These are phyloP conservation scores for Cryptophagus acutangulus DNA, from an alignment of 2,888 invertebrate species.

Conservation along the genomic window DNA sequence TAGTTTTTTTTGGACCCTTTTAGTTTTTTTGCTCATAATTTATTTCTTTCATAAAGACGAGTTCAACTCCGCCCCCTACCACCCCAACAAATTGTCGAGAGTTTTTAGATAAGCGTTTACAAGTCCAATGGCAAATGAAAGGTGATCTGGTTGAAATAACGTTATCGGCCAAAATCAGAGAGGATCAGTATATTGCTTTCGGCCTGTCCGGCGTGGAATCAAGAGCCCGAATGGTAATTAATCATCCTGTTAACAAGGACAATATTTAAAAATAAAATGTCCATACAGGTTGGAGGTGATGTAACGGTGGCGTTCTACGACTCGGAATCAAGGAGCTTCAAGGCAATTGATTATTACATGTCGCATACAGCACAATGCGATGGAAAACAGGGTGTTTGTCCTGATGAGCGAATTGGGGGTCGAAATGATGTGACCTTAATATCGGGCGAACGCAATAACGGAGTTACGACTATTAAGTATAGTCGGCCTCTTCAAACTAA, in stretches of 20 bases:
- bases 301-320: slow-evolving; percentile 78
- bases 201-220: slow-evolving; percentile 77
- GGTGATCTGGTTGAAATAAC: slow-evolving; percentile 73
- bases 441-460: slow-evolving; percentile 70
- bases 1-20: slow-evolving; percentile 10
- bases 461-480: slow-evolving; percentile 76
- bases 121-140: slow-evolving; percentile 82
- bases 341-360: slow-evolving; percentile 81
- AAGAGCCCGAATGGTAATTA: slow-evolving; percentile 61
- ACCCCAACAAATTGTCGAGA: slow-evolving; percentile 74
- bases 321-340: slow-evolving; percentile 56
- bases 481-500: slow-evolving; percentile 71
- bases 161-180: slow-evolving; percentile 69
- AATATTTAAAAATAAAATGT: too few species aligned
- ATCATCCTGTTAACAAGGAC: not conserved
- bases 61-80: slow-evolving; percentile 63
- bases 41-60: slow-evolving; percentile 56
- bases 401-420: slow-evolving; percentile 76
- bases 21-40: slow-evolving; percentile 12
- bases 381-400: slow-evolving; percentile 78
- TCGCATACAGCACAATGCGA: slow-evolving; percentile 78
- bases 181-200: slow-evolving; percentile 85
- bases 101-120: slow-evolving; percentile 73
- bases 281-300: slow-evolving; percentile 63
- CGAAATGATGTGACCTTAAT: slow-evolving; percentile 72